Evolutionary conservation across 2,113 vertebrate species (phyloP).

Genomic region (Centrocercus urophasianus): DNA sequence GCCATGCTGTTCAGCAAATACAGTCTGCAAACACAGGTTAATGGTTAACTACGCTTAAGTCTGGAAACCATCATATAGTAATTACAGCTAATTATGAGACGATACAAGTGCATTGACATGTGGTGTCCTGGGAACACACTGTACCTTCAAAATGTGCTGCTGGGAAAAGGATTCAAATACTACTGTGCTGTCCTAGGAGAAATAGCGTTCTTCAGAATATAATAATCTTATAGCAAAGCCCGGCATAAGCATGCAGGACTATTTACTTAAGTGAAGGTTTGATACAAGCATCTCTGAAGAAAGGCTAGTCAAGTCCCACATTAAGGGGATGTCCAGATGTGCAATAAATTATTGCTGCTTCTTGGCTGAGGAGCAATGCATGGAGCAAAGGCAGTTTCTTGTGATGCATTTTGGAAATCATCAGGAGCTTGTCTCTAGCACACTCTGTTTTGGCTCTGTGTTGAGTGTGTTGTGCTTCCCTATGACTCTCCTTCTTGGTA

Average conservation of each 20-base stretch:
- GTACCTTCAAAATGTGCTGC: neutral
- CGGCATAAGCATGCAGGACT: accelerated
- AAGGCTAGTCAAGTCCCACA: accelerated
- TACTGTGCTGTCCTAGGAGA: neutral
- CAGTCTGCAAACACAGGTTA: constrained; percentile 36
- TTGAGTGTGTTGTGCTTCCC: neutral
- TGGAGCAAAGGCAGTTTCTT: neutral
- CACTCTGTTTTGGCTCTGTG: neutral
- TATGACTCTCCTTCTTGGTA: neutral
- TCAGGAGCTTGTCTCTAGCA: neutral
- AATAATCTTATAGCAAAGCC: neutral
- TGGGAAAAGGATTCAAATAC: neutral
- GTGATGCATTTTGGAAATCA: neutral
- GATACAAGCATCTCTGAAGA: neutral
- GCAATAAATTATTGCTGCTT: neutral
- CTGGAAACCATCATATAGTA: neutral
- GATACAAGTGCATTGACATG: neutral
- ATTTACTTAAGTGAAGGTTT: neutral
- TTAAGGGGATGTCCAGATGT: neutral
- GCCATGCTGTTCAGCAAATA: constrained; percentile 35
- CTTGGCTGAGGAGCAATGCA: accelerated
- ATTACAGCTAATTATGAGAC: constrained; percentile 39
- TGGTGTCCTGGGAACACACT: accelerated
- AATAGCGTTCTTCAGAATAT: accelerated
- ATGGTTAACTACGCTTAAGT: constrained; percentile 37